These are phyloP conservation scores for Rhabditophanes sp. DNA, from an alignment of 2,888 invertebrate species.

Conservation along the genomic window DNA sequence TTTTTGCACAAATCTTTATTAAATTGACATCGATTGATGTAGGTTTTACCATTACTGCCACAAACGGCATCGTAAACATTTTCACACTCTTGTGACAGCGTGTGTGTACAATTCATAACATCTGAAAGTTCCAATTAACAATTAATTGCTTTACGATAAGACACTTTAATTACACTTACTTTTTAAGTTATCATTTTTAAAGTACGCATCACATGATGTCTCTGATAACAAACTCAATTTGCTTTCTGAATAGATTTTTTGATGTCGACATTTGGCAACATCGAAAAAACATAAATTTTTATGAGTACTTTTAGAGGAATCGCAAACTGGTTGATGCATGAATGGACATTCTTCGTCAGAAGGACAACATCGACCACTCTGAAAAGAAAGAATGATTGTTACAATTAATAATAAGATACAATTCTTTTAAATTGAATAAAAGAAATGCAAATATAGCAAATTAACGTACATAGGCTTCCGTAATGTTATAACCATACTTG, in stretches of 20 bases:
- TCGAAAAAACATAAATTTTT: conserved; percentile 23
- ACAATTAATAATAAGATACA: neutral
- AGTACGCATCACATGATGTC: conserved; percentile 5
- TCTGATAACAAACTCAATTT: conserved; percentile 4
- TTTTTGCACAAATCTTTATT: conserved; percentile 15
- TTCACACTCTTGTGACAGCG: conserved; percentile 17
- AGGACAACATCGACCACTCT: conserved; percentile 25
- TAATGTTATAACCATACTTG: conserved; percentile 32
- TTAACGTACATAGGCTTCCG: conserved; percentile 24
- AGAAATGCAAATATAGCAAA: conserved; percentile 3
- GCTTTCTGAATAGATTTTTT: conserved; percentile 11
- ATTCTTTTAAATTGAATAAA: neutral
- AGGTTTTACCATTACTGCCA: conserved; percentile 27
- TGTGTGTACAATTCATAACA: conserved; percentile 5
- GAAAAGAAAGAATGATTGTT: conserved; percentile 1
- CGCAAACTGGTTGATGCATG: conserved; percentile 19
- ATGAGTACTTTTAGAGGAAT: conserved; percentile 23
- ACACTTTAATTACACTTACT: too few relatives aligned
- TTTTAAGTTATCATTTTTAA: conserved; percentile 3
- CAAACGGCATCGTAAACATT: conserved; percentile 27
- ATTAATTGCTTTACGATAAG: too few relatives aligned
- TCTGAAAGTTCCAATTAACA: too few relatives aligned
- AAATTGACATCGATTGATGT: conserved; percentile 27
- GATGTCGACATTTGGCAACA: conserved; percentile 24
- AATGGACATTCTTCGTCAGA: conserved; percentile 11